phyloP scores from a whole-genome alignment of 53 echinoderm and acorn worm genomes.

The Henricia sp. region DNA sequence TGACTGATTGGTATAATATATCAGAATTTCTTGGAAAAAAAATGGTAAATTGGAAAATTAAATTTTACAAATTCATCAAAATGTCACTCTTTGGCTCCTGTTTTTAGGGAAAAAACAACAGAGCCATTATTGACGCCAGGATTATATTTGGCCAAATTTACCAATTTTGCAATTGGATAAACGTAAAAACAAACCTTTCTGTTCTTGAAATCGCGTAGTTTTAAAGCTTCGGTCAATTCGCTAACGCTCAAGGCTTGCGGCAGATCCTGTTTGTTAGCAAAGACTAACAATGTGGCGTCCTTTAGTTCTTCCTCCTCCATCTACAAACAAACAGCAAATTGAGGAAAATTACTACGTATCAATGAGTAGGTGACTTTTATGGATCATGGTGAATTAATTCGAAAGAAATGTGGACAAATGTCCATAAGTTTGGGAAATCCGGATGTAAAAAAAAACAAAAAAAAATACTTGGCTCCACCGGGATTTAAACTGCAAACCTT shows the following conservation, averaged over 20 bases:
- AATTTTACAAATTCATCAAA: no score
- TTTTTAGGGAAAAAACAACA: not conserved
- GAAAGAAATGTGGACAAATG: no score
- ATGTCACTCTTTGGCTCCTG: no score
- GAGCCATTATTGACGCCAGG: not conserved
- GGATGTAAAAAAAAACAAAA: not conserved
- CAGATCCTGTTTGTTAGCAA: conserved; percentile 98
- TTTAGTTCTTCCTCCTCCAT: conserved; percentile 82
- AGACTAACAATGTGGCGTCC: conserved; percentile 79
- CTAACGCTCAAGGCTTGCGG: conserved; percentile 76
- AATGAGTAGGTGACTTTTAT: not conserved
- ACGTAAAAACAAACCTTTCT: conserved; percentile 62
- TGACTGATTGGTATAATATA: no score
- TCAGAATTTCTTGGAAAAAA: no score
- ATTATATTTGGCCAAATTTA: no score
- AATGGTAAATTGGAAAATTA: no score
- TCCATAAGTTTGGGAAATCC: no score
- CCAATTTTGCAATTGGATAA: no score
- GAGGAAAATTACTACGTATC: not conserved
- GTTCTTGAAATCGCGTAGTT: conserved; percentile 15
- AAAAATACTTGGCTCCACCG: no score
- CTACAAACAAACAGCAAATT: conserved; percentile 21
- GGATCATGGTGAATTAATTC: not conserved
- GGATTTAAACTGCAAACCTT: no score
- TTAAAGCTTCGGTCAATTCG: conserved; percentile 73